These are phyloP conservation scores for Pseudotriccus pelzelni DNA, from an alignment of 2,797 vertebrate genomes.

Conservation along the genomic window DNA sequence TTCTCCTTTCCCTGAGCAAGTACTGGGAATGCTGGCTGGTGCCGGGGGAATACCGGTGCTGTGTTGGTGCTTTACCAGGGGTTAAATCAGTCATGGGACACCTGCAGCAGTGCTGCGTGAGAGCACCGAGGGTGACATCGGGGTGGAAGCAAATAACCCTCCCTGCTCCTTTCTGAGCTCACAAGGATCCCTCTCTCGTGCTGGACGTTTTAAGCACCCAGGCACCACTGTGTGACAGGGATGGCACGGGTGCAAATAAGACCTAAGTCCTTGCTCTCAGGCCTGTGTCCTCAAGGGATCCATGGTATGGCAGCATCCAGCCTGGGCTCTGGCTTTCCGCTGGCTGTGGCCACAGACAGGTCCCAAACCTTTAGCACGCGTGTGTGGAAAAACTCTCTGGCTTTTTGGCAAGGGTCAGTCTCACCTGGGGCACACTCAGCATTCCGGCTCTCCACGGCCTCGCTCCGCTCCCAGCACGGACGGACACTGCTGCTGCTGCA, in stretches of 20 bases:
- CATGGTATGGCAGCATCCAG: rapidly evolving
- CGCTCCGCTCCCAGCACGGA: rapidly evolving
- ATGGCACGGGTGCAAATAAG: neutral
- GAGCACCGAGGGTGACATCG: rapidly evolving
- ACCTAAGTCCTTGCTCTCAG: neutral
- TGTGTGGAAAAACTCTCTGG: neutral
- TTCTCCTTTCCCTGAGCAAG: neutral
- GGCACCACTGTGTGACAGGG: neutral
- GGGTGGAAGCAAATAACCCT: neutral
- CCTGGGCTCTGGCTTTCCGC: neutral
- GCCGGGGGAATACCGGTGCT: neutral
- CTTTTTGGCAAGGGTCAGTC: neutral
- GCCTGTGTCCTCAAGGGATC: neutral
- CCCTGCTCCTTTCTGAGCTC: neutral
- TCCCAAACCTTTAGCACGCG: neutral
- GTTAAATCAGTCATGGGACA: neutral
- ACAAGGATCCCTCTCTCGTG: neutral
- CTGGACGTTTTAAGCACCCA: rapidly evolving
- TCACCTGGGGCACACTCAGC: neutral
- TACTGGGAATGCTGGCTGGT: neutral
- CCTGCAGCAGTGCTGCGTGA: neutral
- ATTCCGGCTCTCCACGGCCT: rapidly evolving
- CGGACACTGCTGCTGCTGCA: neutral
- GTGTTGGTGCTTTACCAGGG: neutral
- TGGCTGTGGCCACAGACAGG: rapidly evolving